Conservation (phyloP, 2,797 vertebrate genomes). For the Poeciliopsis presidionis region DNA sequence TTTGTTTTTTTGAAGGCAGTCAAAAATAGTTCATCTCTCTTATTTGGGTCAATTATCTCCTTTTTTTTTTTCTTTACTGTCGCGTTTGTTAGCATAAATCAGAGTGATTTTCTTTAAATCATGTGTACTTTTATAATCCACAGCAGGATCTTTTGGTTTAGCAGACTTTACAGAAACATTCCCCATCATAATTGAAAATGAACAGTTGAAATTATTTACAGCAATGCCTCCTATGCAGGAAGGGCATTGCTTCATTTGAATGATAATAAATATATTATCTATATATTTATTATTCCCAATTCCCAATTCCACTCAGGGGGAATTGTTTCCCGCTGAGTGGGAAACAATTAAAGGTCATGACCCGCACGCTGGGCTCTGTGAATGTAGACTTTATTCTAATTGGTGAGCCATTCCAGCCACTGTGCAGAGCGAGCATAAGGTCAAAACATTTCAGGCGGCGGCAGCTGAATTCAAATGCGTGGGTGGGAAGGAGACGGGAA, state of each 20-base stretch:
- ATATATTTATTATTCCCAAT: too few species aligned
- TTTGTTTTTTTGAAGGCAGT: not conserved
- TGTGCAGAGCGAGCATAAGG: constrained; percentile 64
- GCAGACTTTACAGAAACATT: not conserved
- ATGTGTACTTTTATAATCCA: not conserved
- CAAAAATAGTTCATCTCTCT: not conserved
- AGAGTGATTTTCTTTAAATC: not conserved
- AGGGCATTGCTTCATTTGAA: constrained; percentile 11
- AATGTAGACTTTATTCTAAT: constrained; percentile 69
- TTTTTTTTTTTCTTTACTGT: not conserved
- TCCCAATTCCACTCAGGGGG: too few species aligned
- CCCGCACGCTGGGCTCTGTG: constrained; percentile 44
- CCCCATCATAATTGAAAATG: not conserved
- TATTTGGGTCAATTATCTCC: not conserved
- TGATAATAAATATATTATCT: not conserved
- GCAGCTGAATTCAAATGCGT: constrained; percentile 3
- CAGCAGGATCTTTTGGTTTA: not conserved
- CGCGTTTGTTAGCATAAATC: not conserved
- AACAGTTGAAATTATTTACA: not conserved
- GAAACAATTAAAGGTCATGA: constrained; percentile 70
- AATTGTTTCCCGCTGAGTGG: constrained; percentile 35
- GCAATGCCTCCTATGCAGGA: constrained; percentile 2
- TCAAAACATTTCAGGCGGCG: constrained; percentile 54
- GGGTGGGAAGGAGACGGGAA: not conserved
- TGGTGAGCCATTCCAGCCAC: constrained; percentile 59